Evolutionary conservation across 2,797 vertebrate species (phyloP).

Genomic region (Sparus aurata): DNA sequence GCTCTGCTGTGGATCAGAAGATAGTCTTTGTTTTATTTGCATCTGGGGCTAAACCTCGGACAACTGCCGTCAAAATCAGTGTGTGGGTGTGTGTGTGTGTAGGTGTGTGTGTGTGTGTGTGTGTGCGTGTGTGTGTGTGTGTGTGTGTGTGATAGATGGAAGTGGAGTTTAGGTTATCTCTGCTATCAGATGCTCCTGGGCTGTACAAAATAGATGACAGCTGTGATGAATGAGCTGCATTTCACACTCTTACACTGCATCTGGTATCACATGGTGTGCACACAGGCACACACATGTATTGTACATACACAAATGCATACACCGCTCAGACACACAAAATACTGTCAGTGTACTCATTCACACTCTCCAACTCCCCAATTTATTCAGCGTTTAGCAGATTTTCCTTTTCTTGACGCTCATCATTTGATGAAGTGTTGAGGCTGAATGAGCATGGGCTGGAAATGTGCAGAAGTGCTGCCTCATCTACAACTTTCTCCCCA

Average conservation of each 20-base stretch:
- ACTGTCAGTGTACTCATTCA: background rate
- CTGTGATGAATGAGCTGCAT: constrained; percentile 76
- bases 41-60: constrained; percentile 10
- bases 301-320: constrained; percentile 27
- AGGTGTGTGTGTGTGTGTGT: constrained; percentile 13
- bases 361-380: constrained; percentile 5
- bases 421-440: constrained; percentile 26
- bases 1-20: constrained; percentile 28
- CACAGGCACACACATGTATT: constrained; percentile 18
- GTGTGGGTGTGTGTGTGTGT: constrained; percentile 9
- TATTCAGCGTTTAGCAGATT: constrained; percentile 24
- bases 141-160: constrained; percentile 56
- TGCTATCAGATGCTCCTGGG: constrained; percentile 69
- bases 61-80: background rate
- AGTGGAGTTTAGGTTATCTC: constrained; percentile 72
- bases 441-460: constrained; percentile 9
- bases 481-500: constrained; percentile 37
- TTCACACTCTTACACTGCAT: constrained; percentile 65
- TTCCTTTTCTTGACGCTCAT: constrained; percentile 8
- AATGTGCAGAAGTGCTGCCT: constrained; percentile 41
- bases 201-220: constrained; percentile 71
- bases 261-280: constrained; percentile 34
- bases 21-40: constrained; percentile 16
- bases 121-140: constrained; percentile 15
- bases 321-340: constrained; percentile 7